phyloP scores from a whole-genome alignment of 2,888 invertebrate species.

The Embidobia sp. region DNA sequence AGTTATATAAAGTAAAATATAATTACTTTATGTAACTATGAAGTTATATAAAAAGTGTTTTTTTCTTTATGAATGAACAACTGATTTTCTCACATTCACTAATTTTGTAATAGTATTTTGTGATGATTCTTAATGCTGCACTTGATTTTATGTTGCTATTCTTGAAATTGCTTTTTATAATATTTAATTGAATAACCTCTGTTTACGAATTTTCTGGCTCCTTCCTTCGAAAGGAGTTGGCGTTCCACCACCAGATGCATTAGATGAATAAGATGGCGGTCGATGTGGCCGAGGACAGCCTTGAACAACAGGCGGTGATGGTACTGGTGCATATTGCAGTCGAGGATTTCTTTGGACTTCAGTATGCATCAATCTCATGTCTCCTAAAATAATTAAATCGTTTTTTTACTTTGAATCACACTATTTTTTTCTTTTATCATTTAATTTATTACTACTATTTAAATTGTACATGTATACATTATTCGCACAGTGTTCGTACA shows the following conservation, averaged over 20 bases:
- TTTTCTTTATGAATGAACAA: no score
- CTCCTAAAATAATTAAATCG: conserved; percentile 66
- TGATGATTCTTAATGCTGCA: no score
- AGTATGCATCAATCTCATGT: conserved; percentile 80
- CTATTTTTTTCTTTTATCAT: not conserved
- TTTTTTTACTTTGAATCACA: not conserved
- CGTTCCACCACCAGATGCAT: conserved; percentile 76
- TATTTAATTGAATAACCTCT: conserved; percentile 70
- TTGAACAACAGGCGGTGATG: conserved; percentile 79
- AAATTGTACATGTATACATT: no score
- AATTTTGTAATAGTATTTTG: no score
- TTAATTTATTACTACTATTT: not conserved
- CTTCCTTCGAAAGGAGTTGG: conserved; percentile 77
- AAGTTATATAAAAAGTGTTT: no score
- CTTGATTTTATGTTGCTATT: no score
- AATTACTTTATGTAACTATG: no score
- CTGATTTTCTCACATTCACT: no score
- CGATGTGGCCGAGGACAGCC: conserved; percentile 78
- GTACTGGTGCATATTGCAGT: conserved; percentile 77
- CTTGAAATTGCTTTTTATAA: no score
- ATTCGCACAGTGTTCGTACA: no score
- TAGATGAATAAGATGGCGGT: conserved; percentile 78
- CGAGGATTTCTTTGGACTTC: conserved; percentile 77
- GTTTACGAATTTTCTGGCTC: conserved; percentile 79
- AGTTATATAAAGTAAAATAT: no score